A percentile compares a stretch with the other conserved stretches of the same genome.
Conservation (phyloP, 2,797 vertebrate species). For the Loris lydekkerianus region DNA sequence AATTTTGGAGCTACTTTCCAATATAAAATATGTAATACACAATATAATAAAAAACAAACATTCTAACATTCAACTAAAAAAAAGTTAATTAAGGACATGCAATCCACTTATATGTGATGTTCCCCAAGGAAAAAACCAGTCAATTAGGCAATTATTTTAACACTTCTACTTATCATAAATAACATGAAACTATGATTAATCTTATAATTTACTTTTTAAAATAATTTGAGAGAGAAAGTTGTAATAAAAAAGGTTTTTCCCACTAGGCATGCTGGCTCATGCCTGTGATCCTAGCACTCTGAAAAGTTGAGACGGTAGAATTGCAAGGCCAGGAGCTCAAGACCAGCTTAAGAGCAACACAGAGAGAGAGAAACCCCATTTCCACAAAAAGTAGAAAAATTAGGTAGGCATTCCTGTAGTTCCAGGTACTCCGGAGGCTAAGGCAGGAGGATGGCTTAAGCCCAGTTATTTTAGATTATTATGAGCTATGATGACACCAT, state of each 20-base stretch:
- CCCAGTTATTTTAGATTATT: too few species aligned
- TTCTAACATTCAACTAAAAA: conserved; percentile 34
- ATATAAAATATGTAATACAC: not conserved
- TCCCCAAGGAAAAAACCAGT: not conserved
- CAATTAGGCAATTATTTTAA: not conserved
- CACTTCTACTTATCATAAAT: conserved; percentile 35
- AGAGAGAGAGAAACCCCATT: not conserved
- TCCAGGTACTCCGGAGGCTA: not conserved
- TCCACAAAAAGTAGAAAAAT: not conserved
- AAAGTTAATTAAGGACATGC: not conserved
- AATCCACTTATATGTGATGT: not conserved
- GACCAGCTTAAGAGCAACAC: not conserved
- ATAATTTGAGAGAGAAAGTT: not conserved
- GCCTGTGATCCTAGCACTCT: not conserved
- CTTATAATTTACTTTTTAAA: not conserved
- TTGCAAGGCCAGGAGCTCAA: not conserved
- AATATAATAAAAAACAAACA: conserved; percentile 22
- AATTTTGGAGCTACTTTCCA: not conserved
- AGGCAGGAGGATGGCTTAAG: not conserved
- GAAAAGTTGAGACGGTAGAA: not conserved
- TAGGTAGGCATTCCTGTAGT: not conserved
- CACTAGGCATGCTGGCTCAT: not conserved
- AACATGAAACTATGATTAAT: conserved; percentile 2
- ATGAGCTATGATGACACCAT: too few species aligned
- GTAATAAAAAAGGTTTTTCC: not conserved